Conservation (phyloP, 2,888 invertebrate genomes). For the Cybosia mesomella region DNA sequence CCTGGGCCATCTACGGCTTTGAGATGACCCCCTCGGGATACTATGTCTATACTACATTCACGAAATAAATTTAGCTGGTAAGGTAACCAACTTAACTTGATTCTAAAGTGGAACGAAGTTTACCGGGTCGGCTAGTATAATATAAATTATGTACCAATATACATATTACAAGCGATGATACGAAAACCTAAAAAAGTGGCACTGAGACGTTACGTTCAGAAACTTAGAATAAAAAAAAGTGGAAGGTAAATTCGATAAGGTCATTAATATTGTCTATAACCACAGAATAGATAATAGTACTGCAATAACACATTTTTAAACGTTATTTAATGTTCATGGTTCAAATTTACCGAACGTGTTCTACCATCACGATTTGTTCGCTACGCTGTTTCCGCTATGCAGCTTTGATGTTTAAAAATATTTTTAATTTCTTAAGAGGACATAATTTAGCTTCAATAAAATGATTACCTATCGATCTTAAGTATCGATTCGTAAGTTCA, state of each 20-base stretch:
- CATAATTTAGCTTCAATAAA: background rate
- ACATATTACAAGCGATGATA: too few species aligned
- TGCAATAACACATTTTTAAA: slow-evolving; percentile 13
- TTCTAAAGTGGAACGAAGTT: too few species aligned
- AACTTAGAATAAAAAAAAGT: background rate
- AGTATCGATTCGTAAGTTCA: background rate
- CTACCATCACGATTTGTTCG: slow-evolving; percentile 34
- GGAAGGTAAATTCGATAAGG: slow-evolving; percentile 19
- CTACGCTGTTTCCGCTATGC: slow-evolving; percentile 36
- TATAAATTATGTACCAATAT: too few species aligned
- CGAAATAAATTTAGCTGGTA: too few species aligned
- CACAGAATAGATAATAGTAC: too few species aligned
- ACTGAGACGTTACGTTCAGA: background rate
- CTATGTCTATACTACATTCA: too few species aligned
- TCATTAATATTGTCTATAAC: slow-evolving; percentile 32
- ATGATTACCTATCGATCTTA: background rate
- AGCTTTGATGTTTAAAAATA: slow-evolving; percentile 10
- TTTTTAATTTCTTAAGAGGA: slow-evolving; percentile 9
- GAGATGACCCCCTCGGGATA: too few species aligned
- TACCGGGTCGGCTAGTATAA: too few species aligned
- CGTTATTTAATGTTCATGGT: slow-evolving; percentile 25
- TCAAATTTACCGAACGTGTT: slow-evolving; percentile 35
- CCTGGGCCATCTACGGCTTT: too few species aligned
- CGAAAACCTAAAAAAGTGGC: too few species aligned
- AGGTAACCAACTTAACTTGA: too few species aligned